phyloP scores from a whole-genome alignment of 2,113 vertebrate species.

The Peromyscus californicus region DNA sequence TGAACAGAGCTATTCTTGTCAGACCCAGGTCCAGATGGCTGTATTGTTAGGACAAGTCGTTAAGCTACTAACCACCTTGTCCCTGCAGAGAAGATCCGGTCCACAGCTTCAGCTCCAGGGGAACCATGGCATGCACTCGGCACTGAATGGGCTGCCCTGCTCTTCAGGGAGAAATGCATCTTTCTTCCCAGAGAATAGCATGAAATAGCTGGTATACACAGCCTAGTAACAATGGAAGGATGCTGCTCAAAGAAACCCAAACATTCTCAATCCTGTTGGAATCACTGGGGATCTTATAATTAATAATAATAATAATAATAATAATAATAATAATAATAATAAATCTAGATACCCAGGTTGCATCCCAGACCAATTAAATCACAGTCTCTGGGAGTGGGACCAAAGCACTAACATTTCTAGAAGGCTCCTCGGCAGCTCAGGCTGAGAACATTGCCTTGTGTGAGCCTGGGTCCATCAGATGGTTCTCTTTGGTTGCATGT shows the following conservation, averaged over 20 bases:
- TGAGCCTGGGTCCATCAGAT: not conserved
- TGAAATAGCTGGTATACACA: not conserved
- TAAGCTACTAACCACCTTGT: not conserved
- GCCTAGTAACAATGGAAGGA: not conserved
- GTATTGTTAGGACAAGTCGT: not conserved
- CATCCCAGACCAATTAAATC: not conserved
- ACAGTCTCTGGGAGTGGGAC: not conserved
- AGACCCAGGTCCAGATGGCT: not conserved
- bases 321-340: not conserved
- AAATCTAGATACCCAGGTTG: not conserved
- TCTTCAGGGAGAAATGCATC: not conserved
- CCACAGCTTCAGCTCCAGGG: not conserved
- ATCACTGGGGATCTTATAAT: not conserved
- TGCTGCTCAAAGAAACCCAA: not conserved
- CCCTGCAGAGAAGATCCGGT: not conserved
- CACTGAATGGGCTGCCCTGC: rapidly evolving
- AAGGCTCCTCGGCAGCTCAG: not conserved
- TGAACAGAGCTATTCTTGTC: not conserved
- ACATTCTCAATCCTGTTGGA: not conserved
- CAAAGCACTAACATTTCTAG: not conserved
- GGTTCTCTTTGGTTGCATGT: rapidly evolving
- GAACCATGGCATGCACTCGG: rapidly evolving
- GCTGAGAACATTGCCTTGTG: not conserved
- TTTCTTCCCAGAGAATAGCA: not conserved
- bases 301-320: not conserved